Evolutionary conservation across 2,888 invertebrate genomes (phyloP).

Genomic region (Melangyna quadrimaculata): DNA sequence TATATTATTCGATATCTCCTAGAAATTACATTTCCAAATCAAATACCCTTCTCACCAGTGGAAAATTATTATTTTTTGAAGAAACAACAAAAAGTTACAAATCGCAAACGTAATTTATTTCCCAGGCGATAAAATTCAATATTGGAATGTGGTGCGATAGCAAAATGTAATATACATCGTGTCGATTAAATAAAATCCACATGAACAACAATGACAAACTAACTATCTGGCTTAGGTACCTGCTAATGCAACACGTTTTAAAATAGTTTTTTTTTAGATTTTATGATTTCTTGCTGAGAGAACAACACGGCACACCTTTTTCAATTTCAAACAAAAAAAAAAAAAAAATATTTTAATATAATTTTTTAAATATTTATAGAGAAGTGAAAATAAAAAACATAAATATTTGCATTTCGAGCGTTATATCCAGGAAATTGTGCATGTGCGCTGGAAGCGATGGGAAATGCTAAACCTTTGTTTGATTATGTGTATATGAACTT

Average conservation of each 20-base stretch:
- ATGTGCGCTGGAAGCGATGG: slow-evolving; percentile 45
- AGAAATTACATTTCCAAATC: neutral
- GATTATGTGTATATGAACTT: too few species aligned
- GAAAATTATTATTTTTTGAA: neutral
- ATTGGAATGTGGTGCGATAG: slow-evolving; percentile 53
- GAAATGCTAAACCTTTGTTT: slow-evolving; percentile 61
- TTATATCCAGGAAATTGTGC: slow-evolving; percentile 57
- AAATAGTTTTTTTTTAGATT: neutral
- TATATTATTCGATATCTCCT: neutral
- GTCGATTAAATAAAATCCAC: slow-evolving; percentile 13
- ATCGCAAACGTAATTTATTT: slow-evolving; percentile 7
- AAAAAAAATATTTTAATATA: neutral
- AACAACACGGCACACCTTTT: slow-evolving; percentile 31
- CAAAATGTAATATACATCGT: slow-evolving; percentile 38
- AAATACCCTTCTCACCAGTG: neutral
- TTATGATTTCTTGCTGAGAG: neutral
- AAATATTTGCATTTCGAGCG: slow-evolving; percentile 44
- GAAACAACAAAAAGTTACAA: neutral
- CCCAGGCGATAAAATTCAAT: slow-evolving; percentile 46
- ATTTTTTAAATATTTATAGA: slow-evolving; percentile 9
- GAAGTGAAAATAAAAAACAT: neutral
- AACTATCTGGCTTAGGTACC: neutral
- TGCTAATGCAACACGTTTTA: slow-evolving; percentile 28
- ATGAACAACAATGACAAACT: neutral
- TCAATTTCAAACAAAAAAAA: neutral